phyloP scores from a whole-genome alignment of 2,113 vertebrate species.

The Phodopus roborovskii region DNA sequence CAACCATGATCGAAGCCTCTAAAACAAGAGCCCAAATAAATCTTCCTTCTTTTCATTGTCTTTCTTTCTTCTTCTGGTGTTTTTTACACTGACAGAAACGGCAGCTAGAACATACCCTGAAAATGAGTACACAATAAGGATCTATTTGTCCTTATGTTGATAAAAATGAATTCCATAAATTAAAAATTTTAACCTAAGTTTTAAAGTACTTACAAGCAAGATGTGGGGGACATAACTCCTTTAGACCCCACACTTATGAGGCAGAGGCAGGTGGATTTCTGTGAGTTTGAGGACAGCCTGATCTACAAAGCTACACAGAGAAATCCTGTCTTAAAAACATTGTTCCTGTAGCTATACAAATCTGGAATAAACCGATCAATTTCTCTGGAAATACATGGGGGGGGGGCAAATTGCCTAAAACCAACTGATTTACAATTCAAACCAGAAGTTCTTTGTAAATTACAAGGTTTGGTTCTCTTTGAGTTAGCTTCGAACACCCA shows the following conservation, averaged over 20 bases:
- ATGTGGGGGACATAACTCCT: not conserved
- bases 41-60: not conserved
- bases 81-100: not conserved
- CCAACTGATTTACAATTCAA: conserved; percentile 41
- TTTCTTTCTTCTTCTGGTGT: not conserved
- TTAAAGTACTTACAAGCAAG: not conserved
- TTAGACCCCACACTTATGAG: not conserved
- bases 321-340: not conserved
- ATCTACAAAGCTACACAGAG: not conserved
- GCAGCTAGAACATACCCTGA: not conserved
- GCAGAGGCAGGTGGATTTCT: not conserved
- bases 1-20: no score
- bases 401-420: conserved; percentile 36
- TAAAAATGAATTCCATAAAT: not conserved
- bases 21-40: not conserved
- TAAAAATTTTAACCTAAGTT: conserved; percentile 1
- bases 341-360: not conserved
- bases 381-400: conserved; percentile 31
- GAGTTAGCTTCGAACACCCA: conserved; percentile 25
- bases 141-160: not conserved
- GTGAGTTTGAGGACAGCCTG: not conserved
- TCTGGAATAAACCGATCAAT: not conserved
- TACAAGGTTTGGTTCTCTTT: conserved; percentile 36
- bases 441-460: conserved; percentile 38
- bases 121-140: not conserved